A percentile compares a stretch with the other conserved stretches of the same genome.
Conservation (phyloP, 2,113 vertebrate genomes). For the Osmerus eperlanus region DNA sequence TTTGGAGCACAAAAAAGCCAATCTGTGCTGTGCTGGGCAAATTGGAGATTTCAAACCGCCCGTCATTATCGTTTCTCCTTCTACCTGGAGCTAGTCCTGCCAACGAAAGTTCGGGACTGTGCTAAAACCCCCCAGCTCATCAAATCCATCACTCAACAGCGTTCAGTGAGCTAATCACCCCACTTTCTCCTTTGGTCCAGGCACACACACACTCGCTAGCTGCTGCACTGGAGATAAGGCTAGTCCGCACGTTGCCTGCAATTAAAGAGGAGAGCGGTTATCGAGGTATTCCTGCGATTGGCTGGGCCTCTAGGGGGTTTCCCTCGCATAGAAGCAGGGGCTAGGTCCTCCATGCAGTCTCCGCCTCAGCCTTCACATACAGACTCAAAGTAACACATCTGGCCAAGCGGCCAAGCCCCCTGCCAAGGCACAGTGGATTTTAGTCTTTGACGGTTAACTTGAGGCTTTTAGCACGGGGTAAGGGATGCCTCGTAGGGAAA, state of each 20-base stretch:
- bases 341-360: slow-evolving; percentile 41
- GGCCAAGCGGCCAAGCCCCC: slow-evolving; percentile 24
- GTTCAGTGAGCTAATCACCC: slow-evolving; percentile 58
- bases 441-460: slow-evolving; percentile 3
- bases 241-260: slow-evolving; percentile 58
- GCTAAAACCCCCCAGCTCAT: slow-evolving; percentile 58
- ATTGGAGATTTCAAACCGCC: slow-evolving; percentile 52
- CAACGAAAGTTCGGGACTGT: slow-evolving; percentile 28
- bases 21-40: slow-evolving; percentile 56
- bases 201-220: slow-evolving; percentile 50
- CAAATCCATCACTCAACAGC: slow-evolving; percentile 64
- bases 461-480: slow-evolving; percentile 20
- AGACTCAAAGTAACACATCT: slow-evolving; percentile 43
- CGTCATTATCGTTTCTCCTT: slow-evolving; percentile 55
- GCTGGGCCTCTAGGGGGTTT: slow-evolving; percentile 60
- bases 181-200: slow-evolving; percentile 46
- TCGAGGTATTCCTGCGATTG: slow-evolving; percentile 57
- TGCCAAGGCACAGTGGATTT: slow-evolving; percentile 20
- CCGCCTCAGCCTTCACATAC: slow-evolving; percentile 35
- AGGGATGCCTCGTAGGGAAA: slow-evolving; percentile 3
- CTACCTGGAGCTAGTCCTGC: slow-evolving; percentile 57
- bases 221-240: slow-evolving; percentile 71
- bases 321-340: slow-evolving; percentile 45
- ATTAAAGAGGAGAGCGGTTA: slow-evolving; percentile 67
- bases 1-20: slow-evolving; percentile 36